Percentiles rank a stretch among this genome's conserved stretches.
phyloP scores from a whole-genome alignment of 1,140 invertebrate genomes.

The Acromyrmex echinatior region DNA sequence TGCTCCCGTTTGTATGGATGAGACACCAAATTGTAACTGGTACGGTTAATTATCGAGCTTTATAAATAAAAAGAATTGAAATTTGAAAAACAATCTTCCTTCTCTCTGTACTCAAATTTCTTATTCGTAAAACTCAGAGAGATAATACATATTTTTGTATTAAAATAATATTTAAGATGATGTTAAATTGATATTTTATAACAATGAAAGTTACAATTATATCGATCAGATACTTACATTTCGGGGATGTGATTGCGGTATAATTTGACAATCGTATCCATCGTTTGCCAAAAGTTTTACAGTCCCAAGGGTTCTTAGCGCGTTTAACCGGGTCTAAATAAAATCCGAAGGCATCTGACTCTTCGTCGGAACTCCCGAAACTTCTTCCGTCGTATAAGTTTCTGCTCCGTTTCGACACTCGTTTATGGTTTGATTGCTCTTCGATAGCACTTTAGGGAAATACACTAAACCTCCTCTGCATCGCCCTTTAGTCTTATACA shows the following conservation, averaged over 20 bases:
- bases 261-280: not conserved
- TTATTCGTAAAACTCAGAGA: not conserved
- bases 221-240: constrained; percentile 7
- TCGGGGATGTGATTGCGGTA: not conserved
- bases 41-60: not conserved
- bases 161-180: not conserved
- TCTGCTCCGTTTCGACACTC: constrained; percentile 63
- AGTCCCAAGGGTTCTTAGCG: constrained; percentile 41
- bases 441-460: constrained; percentile 86
- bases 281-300: constrained; percentile 56
- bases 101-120: not conserved
- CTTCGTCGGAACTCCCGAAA: constrained; percentile 59
- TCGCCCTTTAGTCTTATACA: constrained; percentile 61
- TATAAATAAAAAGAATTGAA: not conserved
- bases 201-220: not conserved
- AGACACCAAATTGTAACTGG: too few relatives aligned
- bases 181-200: not conserved
- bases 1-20: too few relatives aligned
- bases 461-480: constrained; percentile 73
- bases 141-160: not conserved
- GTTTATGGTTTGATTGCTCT: constrained; percentile 86
- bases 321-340: constrained; percentile 67
- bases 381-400: constrained; percentile 74
- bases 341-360: constrained; percentile 67
- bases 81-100: not conserved